phyloP scores from a whole-genome alignment of 2,888 invertebrate species.

The Cryptophagus acutangulus region DNA sequence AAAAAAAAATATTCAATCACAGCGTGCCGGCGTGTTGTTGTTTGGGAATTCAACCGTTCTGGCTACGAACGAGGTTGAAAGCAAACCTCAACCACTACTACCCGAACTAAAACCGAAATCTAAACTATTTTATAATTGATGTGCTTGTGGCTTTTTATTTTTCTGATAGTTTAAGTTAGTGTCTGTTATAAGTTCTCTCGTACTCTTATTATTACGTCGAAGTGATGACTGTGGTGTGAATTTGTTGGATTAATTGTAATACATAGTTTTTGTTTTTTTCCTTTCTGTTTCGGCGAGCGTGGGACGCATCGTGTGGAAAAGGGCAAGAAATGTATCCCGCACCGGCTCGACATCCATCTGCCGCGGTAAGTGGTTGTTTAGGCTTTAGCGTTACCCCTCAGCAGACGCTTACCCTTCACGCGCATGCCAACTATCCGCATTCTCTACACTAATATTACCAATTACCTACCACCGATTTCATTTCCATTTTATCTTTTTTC shows the following conservation, averaged over 20 bases:
- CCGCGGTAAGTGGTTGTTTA: constrained; percentile 59
- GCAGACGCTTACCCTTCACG: constrained; percentile 10
- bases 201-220: too few species aligned
- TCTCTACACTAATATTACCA: constrained; percentile 20
- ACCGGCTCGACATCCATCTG: constrained; percentile 71
- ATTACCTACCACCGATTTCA: constrained; percentile 20
- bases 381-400: constrained; percentile 16
- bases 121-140: too few species aligned
- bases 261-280: constrained; percentile 1
- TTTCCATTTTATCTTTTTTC: constrained; percentile 2
- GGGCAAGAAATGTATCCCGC: constrained; percentile 62
- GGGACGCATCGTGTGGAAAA: constrained; percentile 5
- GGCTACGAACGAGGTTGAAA: too few species aligned
- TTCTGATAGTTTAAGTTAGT: too few species aligned
- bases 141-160: too few species aligned
- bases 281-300: background rate
- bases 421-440: constrained; percentile 11
- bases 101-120: too few species aligned
- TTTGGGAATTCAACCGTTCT: background rate
- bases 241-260: background rate
- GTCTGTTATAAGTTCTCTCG: too few species aligned
- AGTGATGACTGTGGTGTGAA: too few species aligned
- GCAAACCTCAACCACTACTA: too few species aligned
- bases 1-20: constrained; percentile 9
- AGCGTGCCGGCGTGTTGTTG: background rate